These are phyloP conservation scores for Stegostoma tigrinum DNA, from an alignment of 2,113 vertebrate genomes.

Conservation along the genomic window DNA sequence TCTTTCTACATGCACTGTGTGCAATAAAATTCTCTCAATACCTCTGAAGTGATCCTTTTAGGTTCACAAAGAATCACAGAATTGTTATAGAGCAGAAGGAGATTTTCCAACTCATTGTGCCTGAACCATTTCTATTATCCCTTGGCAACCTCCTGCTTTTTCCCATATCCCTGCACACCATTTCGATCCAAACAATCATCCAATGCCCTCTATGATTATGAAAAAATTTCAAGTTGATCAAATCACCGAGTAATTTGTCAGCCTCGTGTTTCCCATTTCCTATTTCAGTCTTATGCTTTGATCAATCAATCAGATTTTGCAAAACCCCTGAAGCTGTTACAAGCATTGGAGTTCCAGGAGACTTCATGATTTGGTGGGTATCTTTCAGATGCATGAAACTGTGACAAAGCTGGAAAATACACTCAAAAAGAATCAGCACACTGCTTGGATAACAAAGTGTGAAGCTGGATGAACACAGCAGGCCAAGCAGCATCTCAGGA, in stretches of 20 bases:
- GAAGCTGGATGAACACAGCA: too few species aligned
- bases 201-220: not conserved
- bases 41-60: not conserved
- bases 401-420: not conserved
- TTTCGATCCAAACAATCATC: too few species aligned
- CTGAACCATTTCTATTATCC: too few species aligned
- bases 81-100: too few species aligned
- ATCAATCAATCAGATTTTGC: not conserved
- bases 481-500: too few species aligned
- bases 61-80: not conserved
- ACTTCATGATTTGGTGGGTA: not conserved
- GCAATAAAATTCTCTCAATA: not conserved
- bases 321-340: not conserved
- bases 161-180: too few species aligned
- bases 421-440: not conserved
- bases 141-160: too few species aligned
- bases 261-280: not conserved
- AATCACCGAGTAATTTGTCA: not conserved
- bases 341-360: not conserved
- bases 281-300: not conserved
- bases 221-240: not conserved
- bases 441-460: too few species aligned
- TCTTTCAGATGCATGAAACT: not conserved
- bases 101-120: too few species aligned
- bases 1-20: not conserved